Evolutionary conservation across 2,113 vertebrate genomes (phyloP).

Genomic region (Anguilla japonica): DNA sequence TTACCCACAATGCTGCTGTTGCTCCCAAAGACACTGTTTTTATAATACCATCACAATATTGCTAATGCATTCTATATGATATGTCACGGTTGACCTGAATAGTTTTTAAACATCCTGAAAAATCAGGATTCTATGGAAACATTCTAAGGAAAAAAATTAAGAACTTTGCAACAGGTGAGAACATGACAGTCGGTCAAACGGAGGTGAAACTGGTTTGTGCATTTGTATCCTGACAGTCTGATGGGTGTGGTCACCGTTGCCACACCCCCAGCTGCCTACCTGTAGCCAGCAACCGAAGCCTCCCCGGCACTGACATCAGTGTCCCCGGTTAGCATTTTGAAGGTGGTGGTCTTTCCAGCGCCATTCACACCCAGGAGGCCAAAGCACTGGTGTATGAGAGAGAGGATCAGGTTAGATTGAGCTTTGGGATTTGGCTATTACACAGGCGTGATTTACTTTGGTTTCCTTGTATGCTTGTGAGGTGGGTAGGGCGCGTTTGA

Average conservation of each 20-base stretch:
- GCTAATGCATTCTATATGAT: too few relatives aligned
- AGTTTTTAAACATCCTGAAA: too few relatives aligned
- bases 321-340: conserved; percentile 96
- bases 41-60: too few relatives aligned
- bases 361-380: conserved; percentile 94
- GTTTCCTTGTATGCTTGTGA: not conserved
- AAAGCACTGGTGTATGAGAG: conserved; percentile 81
- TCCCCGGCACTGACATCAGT: conserved; percentile 84
- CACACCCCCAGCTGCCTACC: conserved; percentile 65
- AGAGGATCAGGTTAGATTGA: not conserved
- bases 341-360: conserved; percentile 93
- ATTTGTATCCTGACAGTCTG: not conserved
- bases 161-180: too few relatives aligned
- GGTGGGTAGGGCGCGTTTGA: too few relatives aligned
- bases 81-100: too few relatives aligned
- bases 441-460: not conserved
- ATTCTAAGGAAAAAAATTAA: too few relatives aligned
- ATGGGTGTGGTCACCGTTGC: not conserved
- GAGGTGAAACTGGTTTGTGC: not conserved
- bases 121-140: too few relatives aligned
- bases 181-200: too few relatives aligned
- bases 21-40: too few relatives aligned
- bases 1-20: too few relatives aligned
- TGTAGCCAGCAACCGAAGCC: conserved; percentile 83
- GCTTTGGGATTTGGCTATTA: not conserved